phyloP scores from a whole-genome alignment of 2,888 invertebrate genomes.

The Melipona bicolor region DNA sequence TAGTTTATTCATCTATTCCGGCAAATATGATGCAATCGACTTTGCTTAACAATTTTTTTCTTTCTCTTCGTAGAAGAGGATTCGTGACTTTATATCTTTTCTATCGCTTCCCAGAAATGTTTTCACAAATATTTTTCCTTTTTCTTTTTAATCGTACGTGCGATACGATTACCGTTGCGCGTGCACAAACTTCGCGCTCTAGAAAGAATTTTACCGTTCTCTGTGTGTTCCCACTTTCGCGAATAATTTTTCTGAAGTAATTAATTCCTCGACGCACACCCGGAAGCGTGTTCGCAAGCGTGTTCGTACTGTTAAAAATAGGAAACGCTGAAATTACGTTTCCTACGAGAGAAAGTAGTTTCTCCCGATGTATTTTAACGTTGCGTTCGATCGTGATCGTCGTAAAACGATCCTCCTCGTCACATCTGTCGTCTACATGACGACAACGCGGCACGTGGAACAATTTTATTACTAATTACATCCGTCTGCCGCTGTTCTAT shows the following conservation, averaged over 20 bases:
- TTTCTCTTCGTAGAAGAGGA: not conserved
- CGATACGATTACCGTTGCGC: no score
- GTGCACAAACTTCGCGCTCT: not conserved
- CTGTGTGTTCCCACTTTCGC: not conserved
- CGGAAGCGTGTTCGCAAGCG: no score
- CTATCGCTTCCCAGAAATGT: not conserved
- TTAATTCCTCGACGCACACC: no score
- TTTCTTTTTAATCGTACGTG: no score
- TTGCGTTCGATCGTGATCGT: not conserved
- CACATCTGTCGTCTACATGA: not conserved
- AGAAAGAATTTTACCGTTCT: not conserved
- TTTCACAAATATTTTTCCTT: not conserved
- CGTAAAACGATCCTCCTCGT: not conserved
- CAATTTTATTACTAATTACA: constrained; percentile 1
- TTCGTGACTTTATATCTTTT: not conserved
- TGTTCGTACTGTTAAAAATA: not conserved
- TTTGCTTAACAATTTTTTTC: no score
- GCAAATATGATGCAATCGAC: no score
- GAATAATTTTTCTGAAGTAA: not conserved
- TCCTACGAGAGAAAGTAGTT: not conserved
- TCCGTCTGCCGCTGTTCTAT: not conserved
- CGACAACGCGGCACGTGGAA: not conserved
- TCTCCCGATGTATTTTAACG: not conserved
- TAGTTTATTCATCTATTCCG: no score
- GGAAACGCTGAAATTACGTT: not conserved